Evolutionary conservation across 2,797 vertebrate genomes (phyloP).

Genomic region (Holocentrus rufus): DNA sequence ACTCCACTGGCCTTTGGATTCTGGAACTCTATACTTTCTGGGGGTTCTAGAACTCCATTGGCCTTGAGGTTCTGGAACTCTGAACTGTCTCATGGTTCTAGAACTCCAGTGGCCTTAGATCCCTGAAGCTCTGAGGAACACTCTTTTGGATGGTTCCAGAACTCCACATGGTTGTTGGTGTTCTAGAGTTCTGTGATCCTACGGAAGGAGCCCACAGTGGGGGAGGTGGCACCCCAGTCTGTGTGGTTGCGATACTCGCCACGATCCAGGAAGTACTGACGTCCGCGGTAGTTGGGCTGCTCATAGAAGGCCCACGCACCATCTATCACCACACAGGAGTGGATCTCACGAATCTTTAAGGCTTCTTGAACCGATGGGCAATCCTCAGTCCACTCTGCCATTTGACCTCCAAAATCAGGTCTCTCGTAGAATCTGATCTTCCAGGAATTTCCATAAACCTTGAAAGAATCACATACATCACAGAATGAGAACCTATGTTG

Average conservation of each 20-base stretch:
- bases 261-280: slow-evolving; percentile 72
- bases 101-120: neutral
- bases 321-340: slow-evolving; percentile 71
- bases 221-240: slow-evolving; percentile 69
- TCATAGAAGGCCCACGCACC: slow-evolving; percentile 75
- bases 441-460: slow-evolving; percentile 69
- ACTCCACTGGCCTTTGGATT: neutral
- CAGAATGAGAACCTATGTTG: neutral
- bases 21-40: neutral
- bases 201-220: slow-evolving; percentile 67
- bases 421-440: slow-evolving; percentile 72
- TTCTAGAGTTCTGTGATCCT: slow-evolving; percentile 68
- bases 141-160: neutral
- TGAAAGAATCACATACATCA: slow-evolving; percentile 21
- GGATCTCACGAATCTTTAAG: slow-evolving; percentile 69
- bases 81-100: neutral
- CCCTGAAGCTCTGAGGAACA: no score
- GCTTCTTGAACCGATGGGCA: slow-evolving; percentile 61
- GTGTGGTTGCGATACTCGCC: slow-evolving; percentile 70
- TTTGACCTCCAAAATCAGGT: slow-evolving; percentile 69
- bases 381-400: slow-evolving; percentile 62
- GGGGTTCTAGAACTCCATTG: neutral
- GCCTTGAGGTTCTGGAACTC: no score
- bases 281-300: slow-evolving; percentile 67
- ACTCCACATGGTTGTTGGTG: no score